Evolutionary conservation across 2,888 invertebrate species (phyloP).

Genomic region (Mesorhabditis spiculigera): DNA sequence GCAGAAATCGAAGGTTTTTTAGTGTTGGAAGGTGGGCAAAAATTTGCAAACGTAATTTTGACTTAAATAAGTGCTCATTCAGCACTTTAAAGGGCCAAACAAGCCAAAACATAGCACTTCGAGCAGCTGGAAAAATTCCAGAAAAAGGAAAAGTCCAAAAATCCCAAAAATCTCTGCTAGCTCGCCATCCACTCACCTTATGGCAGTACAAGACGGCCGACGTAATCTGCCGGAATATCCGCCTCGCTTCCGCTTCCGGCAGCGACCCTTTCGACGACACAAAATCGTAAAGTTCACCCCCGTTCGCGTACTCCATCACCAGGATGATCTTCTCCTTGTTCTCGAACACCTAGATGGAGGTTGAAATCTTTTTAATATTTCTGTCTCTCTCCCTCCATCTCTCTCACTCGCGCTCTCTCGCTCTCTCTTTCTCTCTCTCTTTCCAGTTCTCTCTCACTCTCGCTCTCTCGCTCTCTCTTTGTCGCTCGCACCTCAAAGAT

Average conservation of each 20-base stretch:
- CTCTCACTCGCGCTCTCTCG: background rate
- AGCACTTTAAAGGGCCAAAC: too few species aligned
- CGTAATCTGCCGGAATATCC: constrained; percentile 91
- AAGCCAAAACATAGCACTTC: too few species aligned
- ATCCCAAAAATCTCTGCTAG: background rate
- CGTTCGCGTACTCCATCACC: constrained; percentile 98
- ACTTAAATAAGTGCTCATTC: too few species aligned
- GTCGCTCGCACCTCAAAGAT: constrained; percentile 84
- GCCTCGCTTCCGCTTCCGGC: constrained; percentile 83
- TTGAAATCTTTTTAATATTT: background rate
- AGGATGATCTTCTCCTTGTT: constrained; percentile 98
- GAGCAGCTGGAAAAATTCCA: background rate
- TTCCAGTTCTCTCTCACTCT: too few species aligned
- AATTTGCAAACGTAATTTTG: too few species aligned
- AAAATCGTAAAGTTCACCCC: constrained; percentile 96
- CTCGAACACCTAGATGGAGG: constrained; percentile 80
- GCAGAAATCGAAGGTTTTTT: background rate
- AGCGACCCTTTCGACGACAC: constrained; percentile 71
- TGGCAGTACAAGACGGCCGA: constrained; percentile 96
- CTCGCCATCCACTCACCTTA: constrained; percentile 65
- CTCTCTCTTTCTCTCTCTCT: background rate
- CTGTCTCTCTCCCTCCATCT: constrained; percentile 7
- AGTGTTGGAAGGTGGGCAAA: background rate
- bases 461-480: too few species aligned
- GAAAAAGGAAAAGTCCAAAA: background rate